Conservation (phyloP, 2,797 vertebrate species). For the Onychomys torridus region DNA sequence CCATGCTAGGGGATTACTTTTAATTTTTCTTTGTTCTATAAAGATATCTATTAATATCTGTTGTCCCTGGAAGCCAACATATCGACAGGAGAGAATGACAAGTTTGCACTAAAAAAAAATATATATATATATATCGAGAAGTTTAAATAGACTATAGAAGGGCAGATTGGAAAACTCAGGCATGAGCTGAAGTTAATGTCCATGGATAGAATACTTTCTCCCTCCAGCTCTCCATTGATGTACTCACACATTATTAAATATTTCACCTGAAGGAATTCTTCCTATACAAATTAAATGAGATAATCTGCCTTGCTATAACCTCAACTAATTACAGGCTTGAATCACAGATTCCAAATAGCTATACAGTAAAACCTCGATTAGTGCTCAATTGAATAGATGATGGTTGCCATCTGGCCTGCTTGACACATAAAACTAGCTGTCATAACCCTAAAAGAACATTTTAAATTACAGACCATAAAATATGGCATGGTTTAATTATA, state of each 20-base stretch:
- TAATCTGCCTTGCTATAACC: neutral
- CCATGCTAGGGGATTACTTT: neutral
- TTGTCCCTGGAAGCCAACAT: neutral
- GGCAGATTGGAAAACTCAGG: neutral
- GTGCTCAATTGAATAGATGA: neutral
- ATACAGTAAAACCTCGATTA: neutral
- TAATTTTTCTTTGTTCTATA: neutral
- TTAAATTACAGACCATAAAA: neutral
- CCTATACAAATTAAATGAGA: neutral
- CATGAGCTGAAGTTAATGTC: neutral
- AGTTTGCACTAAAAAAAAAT: neutral
- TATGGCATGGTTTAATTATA: conserved; percentile 7
- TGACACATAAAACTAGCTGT: conserved; percentile 2
- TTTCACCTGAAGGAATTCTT: neutral
- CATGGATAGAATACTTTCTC: neutral
- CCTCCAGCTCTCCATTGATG: neutral
- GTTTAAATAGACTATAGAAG: neutral
- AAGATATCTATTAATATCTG: neutral
- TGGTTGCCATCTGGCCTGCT: neutral
- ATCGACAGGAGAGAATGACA: neutral
- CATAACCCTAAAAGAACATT: neutral
- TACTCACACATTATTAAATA: neutral
- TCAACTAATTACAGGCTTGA: neutral
- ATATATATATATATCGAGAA: neutral
- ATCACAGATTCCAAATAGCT: neutral